phyloP scores from a whole-genome alignment of 2,888 invertebrate genomes.

The Apantesis nais region DNA sequence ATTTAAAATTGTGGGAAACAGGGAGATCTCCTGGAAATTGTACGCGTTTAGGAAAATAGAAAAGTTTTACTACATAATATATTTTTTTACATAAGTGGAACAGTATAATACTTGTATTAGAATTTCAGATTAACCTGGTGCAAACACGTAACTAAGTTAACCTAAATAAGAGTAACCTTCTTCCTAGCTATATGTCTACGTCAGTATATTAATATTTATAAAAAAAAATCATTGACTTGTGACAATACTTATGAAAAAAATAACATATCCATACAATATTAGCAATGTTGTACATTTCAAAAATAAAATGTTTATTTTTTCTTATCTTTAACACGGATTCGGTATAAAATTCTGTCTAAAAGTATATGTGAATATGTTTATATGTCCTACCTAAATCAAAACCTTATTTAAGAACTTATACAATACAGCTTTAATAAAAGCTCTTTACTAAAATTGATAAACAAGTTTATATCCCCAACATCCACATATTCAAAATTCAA shows the following conservation, averaged over 20 bases:
- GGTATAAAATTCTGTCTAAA: too few relatives aligned
- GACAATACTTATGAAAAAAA: too few relatives aligned
- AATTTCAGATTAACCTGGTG: not conserved
- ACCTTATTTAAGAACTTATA: not conserved
- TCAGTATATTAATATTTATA: too few relatives aligned
- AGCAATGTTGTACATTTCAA: too few relatives aligned
- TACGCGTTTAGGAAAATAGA: too few relatives aligned
- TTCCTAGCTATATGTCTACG: too few relatives aligned
- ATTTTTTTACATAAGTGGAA: not conserved
- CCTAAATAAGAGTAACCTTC: not conserved
- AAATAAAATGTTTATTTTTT: too few relatives aligned
- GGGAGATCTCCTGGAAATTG: not conserved
- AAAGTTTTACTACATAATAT: too few relatives aligned
- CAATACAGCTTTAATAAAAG: not conserved
- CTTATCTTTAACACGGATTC: too few relatives aligned
- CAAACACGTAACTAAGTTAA: not conserved
- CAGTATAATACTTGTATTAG: not conserved
- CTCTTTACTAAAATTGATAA: conserved; percentile 2
- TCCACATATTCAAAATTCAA: not conserved
- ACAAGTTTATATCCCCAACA: not conserved
- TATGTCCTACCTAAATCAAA: not conserved
- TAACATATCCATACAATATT: not conserved
- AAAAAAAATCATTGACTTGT: too few relatives aligned
- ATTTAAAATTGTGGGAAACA: not conserved
- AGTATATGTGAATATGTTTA: too few relatives aligned